Evolutionary conservation across 2,888 invertebrate genomes (phyloP), one percentile per base, ranked within the genome.

Genomic region (Tetanocera ferruginea): DNA sequence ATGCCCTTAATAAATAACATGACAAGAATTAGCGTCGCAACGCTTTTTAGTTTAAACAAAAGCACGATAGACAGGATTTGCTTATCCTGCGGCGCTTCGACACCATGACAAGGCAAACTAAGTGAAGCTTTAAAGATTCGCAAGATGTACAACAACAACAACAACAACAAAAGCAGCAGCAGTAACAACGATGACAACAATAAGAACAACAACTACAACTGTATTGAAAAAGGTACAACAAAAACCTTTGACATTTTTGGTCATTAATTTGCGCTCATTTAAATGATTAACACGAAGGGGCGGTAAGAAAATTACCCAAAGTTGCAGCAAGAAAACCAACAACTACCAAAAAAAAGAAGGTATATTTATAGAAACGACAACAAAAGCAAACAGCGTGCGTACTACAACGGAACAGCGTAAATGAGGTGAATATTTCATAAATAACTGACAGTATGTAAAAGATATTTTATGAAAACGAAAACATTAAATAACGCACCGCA

Each of bases 211-310:
- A 52, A 66, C 5, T 8, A 66, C 19, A 64, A 64, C 8, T 72
- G 51, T 37, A 52, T 28, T 37, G 23, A 69, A 70, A 66, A 64
- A 52, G 43, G 51, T 67, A 31, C 55, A 25, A 28, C 17, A 73
- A 73, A 73, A 80, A 81, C 82, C 82, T 82, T 80, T 85, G 83
- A 83, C 83, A 84, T 80, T 83, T 81, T 80, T 81, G 28, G 81
- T 83, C 85, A 85, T 85, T 85, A 84, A 85, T 85, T 85, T 85
- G 82, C 81, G 76, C 78, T 79, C 72, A 82, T 82, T 81, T 80
- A 81, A 81, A 79, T 78, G 78, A 80, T 83, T 81, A 82, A 81
- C 81, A 73, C 76, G 76, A 74, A 80, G 80, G 76, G 79, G 80
- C 74, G 79, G 78, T 80, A 80, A 80, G 78, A 79, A 81, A 81